Conservation (phyloP, 2,797 vertebrate genomes). For the Peromyscus aztecus region DNA sequence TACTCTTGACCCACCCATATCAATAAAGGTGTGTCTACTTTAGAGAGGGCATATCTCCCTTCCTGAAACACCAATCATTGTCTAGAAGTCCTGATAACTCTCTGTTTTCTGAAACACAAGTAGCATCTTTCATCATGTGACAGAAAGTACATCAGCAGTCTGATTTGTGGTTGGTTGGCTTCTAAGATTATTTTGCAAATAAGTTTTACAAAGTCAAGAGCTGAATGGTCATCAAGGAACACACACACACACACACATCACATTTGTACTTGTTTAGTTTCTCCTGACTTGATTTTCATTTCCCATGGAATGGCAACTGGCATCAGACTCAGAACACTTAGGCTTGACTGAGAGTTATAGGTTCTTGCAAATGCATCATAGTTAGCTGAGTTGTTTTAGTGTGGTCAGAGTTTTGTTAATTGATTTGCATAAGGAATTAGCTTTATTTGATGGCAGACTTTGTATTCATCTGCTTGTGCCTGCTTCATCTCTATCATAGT, state of each 20-base stretch:
- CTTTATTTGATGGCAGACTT: slow-evolving; percentile 75
- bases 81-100: slow-evolving; percentile 81
- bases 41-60: slow-evolving; percentile 78
- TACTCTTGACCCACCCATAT: slow-evolving; percentile 34
- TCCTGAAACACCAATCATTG: slow-evolving; percentile 84
- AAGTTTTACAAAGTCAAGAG: slow-evolving; percentile 41
- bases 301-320: slow-evolving; percentile 13
- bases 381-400: slow-evolving; percentile 38
- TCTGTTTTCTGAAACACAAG: slow-evolving; percentile 70
- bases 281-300: neutral
- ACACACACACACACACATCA: neutral
- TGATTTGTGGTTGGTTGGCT: slow-evolving; percentile 59
- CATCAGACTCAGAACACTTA: slow-evolving; percentile 2
- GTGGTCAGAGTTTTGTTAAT: slow-evolving; percentile 45
- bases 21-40: slow-evolving; percentile 72
- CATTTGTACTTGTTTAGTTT: slow-evolving; percentile 4
- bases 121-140: slow-evolving; percentile 80
- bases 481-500: slow-evolving; percentile 57
- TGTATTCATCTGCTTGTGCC: slow-evolving; percentile 65
- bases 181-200: slow-evolving; percentile 62
- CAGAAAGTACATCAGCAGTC: slow-evolving; percentile 57
- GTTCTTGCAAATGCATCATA: neutral
- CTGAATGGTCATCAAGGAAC: slow-evolving; percentile 63
- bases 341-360: neutral
- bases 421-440: slow-evolving; percentile 78